Evolutionary conservation across 2,113 vertebrate genomes (phyloP), one percentile per base, ranked within the genome.

Genomic region (Pluvialis apricaria): DNA sequence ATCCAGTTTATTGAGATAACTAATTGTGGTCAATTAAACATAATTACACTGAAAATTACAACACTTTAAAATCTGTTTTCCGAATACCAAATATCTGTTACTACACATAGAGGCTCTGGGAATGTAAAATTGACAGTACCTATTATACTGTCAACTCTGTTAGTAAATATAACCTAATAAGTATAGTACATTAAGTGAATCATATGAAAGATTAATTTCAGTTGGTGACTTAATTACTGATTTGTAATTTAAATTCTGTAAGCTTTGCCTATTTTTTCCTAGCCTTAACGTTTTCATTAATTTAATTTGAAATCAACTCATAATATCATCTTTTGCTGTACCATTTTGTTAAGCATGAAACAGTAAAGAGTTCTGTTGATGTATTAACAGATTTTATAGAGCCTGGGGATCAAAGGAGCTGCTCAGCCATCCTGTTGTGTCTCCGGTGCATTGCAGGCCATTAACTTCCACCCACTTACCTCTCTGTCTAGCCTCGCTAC

Each of bases 181-280:
- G 13, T 38, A 31, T 79, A 89, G 75, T 69, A 42, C 16, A 61
- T 36, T 76, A 84, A 69, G 15, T 88, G 58, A 76, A 76, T 90
- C 25, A 58, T 72, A 49, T 45, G 54, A 88, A 93, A 90, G 70
- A 85, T 66, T 13, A 61, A 51, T 93, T 94, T 86, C 34, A 52
- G 52, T 87, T 96, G 65, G 42, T 68, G 24, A 64, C 62, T 90
- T 94, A 82, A 72, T 88, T 91, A 88, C 54, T 86, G 31, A 49
- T 94, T 94, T 91, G 18, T 77, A 82, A 62, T 93, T 90, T 90
- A 82, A 93, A 77, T 90, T 80, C 40, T 93, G 40, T 58, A 70
- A 93, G 34, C 34, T 82, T 94, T 85, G 47, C 24, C 28, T 85
- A 29, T 1, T 40, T 91, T 89, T 90, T 82, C 17, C 29, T n/a